Base-by-base conservation (phyloP, 1,140 invertebrate species). In the Drosophila miranda region DNA sequence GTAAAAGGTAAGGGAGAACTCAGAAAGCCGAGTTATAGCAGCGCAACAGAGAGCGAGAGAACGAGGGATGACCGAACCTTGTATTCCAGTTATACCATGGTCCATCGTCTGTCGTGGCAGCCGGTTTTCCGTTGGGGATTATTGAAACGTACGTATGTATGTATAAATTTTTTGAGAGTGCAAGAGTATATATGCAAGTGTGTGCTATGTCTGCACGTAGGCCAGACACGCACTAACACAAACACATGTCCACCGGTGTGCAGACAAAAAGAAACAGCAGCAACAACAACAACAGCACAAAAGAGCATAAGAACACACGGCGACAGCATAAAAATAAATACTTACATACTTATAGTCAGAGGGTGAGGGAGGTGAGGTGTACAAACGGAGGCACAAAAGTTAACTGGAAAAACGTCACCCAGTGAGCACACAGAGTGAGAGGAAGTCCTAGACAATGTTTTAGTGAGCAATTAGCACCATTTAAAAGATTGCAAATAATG, bases 121-220 rank as follows among this genome's bases (percentile, higher is more conserved):
- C 81, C 81, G 81, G 81, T 84, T 84, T 84, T 84, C 81, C 72
- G 77, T 71, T 73, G 63, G 80, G 80, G 80, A 81, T 84, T 84
- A 81, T 84, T 86, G 68, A 67, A 54, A 70, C 58, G 78, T 67
- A 54, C 55, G 48, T 60, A 59, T 53, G 70, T 52, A 48, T 81
- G 53, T 76, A 60, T 50, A 64, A 76, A 57, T 48, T 48, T 46
- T 49, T 74, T 76, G 63, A 50, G n/a, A 23, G 45, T 51, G 38
- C 43, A 41, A n/a, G 42, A 43, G 45, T 71, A 38, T 13, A 13
- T 38, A n/a, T n/a, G n/a, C n/a, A 34, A 1, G 51, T 44, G 58
- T 43, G 59, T 60, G 59, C 42, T 72, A 79, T 76, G 81, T 84
- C 81, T 84, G 81, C 80, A 86, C 81, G 73, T 84, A 86, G 68